phyloP scores from a whole-genome alignment of 2,888 invertebrate genomes.

The Campoplex nolae region DNA sequence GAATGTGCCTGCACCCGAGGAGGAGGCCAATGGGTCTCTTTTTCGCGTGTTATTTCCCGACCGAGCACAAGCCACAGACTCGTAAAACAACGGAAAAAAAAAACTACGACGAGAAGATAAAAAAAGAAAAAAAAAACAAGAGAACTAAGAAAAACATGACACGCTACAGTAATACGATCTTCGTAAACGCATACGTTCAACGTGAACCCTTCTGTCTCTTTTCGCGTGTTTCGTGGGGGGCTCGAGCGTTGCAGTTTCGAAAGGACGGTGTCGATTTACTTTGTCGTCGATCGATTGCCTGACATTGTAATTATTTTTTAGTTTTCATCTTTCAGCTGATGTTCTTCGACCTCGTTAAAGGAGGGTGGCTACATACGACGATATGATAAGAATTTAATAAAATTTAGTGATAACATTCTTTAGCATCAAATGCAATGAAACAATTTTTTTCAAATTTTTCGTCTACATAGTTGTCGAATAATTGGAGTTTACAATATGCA shows the following conservation, averaged over 20 bases:
- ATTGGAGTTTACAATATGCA: no score
- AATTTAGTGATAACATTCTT: no score
- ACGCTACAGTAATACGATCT: slow-evolving; percentile 19
- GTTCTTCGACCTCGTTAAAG: not conserved
- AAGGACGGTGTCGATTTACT: not conserved
- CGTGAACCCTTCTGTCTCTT: not conserved
- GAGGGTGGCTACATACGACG: not conserved
- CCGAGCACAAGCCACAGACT: slow-evolving; percentile 2
- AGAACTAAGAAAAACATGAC: no score
- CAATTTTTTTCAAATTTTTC: no score
- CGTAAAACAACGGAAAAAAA: not conserved
- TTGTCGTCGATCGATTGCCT: slow-evolving; percentile 2
- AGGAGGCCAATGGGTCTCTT: slow-evolving; percentile 68
- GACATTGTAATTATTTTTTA: not conserved
- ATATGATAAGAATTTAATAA: no score
- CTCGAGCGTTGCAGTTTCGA: not conserved
- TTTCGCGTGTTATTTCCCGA: slow-evolving; percentile 23
- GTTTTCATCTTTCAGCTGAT: not conserved
- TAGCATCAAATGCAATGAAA: no score
- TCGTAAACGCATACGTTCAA: slow-evolving; percentile 6
- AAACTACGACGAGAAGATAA: no score
- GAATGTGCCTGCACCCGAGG: slow-evolving; percentile 38
- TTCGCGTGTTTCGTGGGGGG: not conserved
- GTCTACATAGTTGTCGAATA: no score
- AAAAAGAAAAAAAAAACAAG: no score